Evolutionary conservation across 2,888 invertebrate species (phyloP), one percentile per base, ranked within the genome.

Genomic region (Scaeva pyrastri): DNA sequence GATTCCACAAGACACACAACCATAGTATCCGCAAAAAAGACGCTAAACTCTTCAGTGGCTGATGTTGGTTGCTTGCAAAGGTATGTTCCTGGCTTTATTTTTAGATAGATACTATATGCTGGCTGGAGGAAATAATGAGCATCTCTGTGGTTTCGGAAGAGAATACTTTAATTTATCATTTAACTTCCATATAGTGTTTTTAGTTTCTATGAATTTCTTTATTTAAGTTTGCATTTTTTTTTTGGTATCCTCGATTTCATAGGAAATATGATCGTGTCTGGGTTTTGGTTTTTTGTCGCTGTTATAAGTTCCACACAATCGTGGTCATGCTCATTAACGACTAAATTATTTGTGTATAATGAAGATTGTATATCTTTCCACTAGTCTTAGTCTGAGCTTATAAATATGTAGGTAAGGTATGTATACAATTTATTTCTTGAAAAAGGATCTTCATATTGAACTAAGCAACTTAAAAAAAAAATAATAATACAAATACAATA

Each of bases 121-220:
- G 6, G 31, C 21, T 66, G 19, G 56, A n/a, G n/a, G 26, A 73
- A 60, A 58, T 82, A 82, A 82, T 82, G 76, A 73, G 82, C 72
- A 68, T 77, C 26, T 56, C 64, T 43, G 21, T 19, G 11, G 1
- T 43, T 2, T 23, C 21, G 45, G 23, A n/a, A 39, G 19, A 19
- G 39, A 41, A 41, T 56, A 16, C 23, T 48, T 58, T 52, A 60
- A 45, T 66, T 73, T 79, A 73, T 72, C 64, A 66, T 55, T 16
- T 19, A 36, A 55, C 16, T 16, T 6, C 10, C 10, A 43, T 62
- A 14, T 31, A 8, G 19, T 48, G 50, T 31, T 31, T 1, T 4
- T 31, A 8, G 31, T 31, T 16, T n/a, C 31, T 56, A 48, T 2
- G 55, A n/a, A 31, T 26, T 56, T 56, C 31, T 31, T 56, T 16